Percentiles rank a stretch among this genome's conserved stretches.
Conservation (phyloP, 2,113 vertebrate genomes). For the Plecturocebus donacophilus region DNA sequence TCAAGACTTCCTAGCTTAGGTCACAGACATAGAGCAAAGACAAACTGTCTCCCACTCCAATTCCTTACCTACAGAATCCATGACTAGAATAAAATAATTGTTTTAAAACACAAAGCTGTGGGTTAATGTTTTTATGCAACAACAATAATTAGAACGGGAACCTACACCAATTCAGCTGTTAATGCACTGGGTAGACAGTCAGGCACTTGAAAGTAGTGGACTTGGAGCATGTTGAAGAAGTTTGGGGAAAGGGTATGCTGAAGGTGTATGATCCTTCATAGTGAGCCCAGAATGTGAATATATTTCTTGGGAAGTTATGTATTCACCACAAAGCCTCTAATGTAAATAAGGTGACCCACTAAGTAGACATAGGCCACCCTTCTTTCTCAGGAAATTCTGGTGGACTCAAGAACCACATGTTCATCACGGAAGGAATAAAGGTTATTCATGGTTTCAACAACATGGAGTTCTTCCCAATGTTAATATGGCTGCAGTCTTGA, state of each 20-base stretch:
- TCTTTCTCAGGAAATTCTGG: background rate
- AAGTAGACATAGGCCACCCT: background rate
- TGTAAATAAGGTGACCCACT: background rate
- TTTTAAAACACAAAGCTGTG: background rate
- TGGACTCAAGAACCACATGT: background rate
- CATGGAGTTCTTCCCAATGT: background rate
- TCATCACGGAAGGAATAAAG: background rate
- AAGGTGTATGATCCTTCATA: background rate
- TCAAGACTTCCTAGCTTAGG: background rate
- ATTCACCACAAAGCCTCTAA: background rate
- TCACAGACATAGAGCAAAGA: background rate
- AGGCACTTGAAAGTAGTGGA: background rate
- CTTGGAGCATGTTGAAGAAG: background rate
- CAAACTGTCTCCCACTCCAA: background rate
- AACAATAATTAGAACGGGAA: background rate
- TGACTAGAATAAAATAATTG: background rate
- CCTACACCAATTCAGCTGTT: background rate
- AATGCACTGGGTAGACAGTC: background rate
- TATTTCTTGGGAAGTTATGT: background rate
- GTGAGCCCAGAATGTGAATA: background rate
- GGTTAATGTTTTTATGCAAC: background rate
- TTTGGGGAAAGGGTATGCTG: background rate
- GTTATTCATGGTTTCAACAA: background rate
- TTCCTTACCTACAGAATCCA: background rate
- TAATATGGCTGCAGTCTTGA: background rate